Conservation (phyloP, 2,797 vertebrate species). For the Microcaecilia unicolor region DNA sequence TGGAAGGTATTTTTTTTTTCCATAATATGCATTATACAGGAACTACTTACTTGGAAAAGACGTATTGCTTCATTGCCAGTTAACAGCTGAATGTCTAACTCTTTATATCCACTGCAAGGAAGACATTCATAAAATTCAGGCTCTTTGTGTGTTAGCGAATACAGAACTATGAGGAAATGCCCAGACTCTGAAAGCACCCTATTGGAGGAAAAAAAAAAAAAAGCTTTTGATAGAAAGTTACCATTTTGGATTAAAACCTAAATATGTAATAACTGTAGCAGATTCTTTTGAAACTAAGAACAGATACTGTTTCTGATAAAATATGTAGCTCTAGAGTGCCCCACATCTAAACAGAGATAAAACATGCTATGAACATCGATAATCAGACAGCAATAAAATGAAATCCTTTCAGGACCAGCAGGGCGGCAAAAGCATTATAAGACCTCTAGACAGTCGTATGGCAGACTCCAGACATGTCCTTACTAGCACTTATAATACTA, state of each 20-base stretch:
- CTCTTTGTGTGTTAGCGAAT: slow-evolving; percentile 70
- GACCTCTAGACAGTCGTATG: too few relatives aligned
- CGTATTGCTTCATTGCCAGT: slow-evolving; percentile 62
- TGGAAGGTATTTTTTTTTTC: too few relatives aligned
- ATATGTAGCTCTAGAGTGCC: neutral
- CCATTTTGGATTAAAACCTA: too few relatives aligned
- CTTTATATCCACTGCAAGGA: slow-evolving; percentile 33
- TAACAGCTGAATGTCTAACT: slow-evolving; percentile 72
- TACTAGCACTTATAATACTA: too few relatives aligned
- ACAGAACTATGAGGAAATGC: slow-evolving; percentile 79
- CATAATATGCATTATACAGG: too few relatives aligned
- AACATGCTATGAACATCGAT: slow-evolving; percentile 3
- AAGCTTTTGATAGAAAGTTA: accelerated
- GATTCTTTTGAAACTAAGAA: neutral
- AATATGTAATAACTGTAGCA: too few relatives aligned
- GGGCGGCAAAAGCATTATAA: too few relatives aligned
- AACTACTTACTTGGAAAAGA: slow-evolving; percentile 72
- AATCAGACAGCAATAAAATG: too few relatives aligned
- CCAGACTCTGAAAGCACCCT: slow-evolving; percentile 77
- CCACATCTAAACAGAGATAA: neutral
- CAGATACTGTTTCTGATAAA: neutral
- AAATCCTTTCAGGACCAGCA: too few relatives aligned
- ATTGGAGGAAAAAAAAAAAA: slow-evolving; percentile 9
- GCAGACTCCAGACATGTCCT: too few relatives aligned
- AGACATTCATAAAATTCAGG: slow-evolving; percentile 87